Evolutionary conservation across 1,140 invertebrate species (phyloP), one percentile per base, ranked within the genome.

Genomic region (Apis laboriosa): DNA sequence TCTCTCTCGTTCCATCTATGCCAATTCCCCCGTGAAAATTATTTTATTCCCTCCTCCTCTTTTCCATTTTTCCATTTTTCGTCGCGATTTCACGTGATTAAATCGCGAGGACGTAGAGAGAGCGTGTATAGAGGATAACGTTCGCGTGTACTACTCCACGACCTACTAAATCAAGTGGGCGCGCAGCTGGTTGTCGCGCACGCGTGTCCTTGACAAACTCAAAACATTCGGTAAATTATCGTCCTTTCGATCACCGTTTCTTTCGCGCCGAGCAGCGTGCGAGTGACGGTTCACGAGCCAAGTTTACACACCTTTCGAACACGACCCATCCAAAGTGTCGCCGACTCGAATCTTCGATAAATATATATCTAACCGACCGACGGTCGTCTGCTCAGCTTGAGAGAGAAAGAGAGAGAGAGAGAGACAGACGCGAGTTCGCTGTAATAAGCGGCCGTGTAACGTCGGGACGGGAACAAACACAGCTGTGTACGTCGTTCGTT

Each of bases 391-490:
- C 2, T 43, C 5, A 1, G 34, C 1, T 34, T 19, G 28, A 24
- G 24, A 55, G 51, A 64, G 7, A 12, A 3, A 34, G 2, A 34
- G 34, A 34, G 34, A 34, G 3, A 43, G 34, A 43, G 34, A 7
- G 67, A 60, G 56, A 24, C 15, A 66, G n/a, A 56, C 43, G 64
- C 83, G 74, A 83, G 56, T 84, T 12, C 71, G 56, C 28, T 4
- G 72, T 86, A 87, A 87, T 84, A 75, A 84, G 86, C 61, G 34
- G 34, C 13, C 61, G 66, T 76, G 70, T 86, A 76, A 83, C 58
- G 34, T 66, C 43, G 55, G 28, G 43, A 60, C 43, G 55, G 28
- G 43, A 60, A 53, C 43, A 53, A 77, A 28, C 13, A 78, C 51
- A 60, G 60, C 61, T 63, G 82, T 9, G 67, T 73, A 61, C 24